phyloP scores from a whole-genome alignment of 2,888 invertebrate species.

The Hydrotaea diabolus region DNA sequence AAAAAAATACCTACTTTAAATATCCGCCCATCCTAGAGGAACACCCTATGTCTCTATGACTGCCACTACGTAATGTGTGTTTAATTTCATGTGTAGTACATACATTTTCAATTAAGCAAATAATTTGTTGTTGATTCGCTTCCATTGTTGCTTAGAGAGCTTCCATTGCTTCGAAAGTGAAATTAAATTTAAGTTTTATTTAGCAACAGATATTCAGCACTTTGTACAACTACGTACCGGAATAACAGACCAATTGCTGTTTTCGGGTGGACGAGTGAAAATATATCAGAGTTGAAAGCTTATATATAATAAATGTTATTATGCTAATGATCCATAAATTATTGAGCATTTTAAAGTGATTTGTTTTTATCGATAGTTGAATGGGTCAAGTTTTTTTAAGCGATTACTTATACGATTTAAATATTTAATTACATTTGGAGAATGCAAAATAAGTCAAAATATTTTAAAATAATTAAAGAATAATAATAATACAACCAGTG shows the following conservation, averaged over 20 bases:
- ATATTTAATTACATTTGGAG: too few species aligned
- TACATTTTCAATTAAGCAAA: constrained; percentile 69
- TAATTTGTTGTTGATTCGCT: constrained; percentile 50
- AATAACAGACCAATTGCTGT: background rate
- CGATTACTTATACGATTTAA: too few species aligned
- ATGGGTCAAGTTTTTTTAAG: too few species aligned
- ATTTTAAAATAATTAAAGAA: too few species aligned
- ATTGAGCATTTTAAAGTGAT: too few species aligned
- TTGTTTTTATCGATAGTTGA: too few species aligned
- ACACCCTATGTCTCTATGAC: too few species aligned
- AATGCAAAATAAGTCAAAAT: too few species aligned
- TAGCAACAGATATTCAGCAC: background rate
- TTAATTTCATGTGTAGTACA: constrained; percentile 63
- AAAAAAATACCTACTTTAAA: too few species aligned
- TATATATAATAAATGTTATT: background rate
- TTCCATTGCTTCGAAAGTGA: background rate
- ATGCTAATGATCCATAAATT: background rate
- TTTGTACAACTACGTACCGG: too few species aligned
- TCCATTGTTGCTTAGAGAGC: background rate
- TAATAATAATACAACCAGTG: too few species aligned
- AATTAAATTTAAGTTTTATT: background rate
- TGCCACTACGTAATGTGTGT: constrained; percentile 43
- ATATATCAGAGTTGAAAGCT: background rate
- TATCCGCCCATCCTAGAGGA: too few species aligned
- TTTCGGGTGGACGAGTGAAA: background rate